A percentile compares a stretch with the other conserved stretches of the same genome.
Evolutionary conservation across 2,113 vertebrate genomes (phyloP).

Genomic region (Peromyscus maniculatus): DNA sequence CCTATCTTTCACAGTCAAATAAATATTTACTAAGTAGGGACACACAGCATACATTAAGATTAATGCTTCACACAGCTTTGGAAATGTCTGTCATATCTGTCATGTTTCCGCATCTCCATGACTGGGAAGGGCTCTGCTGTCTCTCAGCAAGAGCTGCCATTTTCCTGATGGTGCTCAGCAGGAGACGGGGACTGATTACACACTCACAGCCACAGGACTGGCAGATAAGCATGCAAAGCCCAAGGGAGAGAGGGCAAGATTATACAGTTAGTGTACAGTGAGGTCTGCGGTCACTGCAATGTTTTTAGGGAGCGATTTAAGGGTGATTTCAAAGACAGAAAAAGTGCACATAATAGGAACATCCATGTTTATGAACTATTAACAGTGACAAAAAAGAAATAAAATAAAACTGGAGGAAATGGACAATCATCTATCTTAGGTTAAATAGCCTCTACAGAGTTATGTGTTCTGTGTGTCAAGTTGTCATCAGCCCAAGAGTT

Average conservation of each 20-base stretch:
- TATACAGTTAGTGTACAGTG: constrained; percentile 53
- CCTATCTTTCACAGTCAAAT: constrained; percentile 81
- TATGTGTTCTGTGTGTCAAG: constrained; percentile 67
- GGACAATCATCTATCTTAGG: constrained; percentile 60
- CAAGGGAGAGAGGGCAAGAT: constrained; percentile 66
- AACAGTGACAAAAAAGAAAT: not conserved
- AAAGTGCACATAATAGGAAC: constrained; percentile 48
- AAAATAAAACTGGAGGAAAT: constrained; percentile 59
- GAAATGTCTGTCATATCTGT: constrained; percentile 84
- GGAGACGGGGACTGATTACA: constrained; percentile 74
- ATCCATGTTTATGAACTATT: constrained; percentile 65
- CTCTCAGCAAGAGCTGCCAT: constrained; percentile 81
- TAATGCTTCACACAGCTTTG: constrained; percentile 81
- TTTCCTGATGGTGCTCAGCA: constrained; percentile 77
- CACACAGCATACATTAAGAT: constrained; percentile 85
- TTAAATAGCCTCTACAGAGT: constrained; percentile 71
- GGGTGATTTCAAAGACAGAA: constrained; percentile 72
- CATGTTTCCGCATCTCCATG: constrained; percentile 81
- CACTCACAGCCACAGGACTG: constrained; percentile 51
- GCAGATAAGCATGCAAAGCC: constrained; percentile 72
- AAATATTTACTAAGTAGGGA: constrained; percentile 86
- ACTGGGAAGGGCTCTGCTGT: constrained; percentile 75
- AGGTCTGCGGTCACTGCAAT: constrained; percentile 46
- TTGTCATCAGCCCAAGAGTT: constrained; percentile 70
- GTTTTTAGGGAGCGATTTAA: constrained; percentile 71